phyloP scores from a whole-genome alignment of 2,113 vertebrate genomes.

The Amphilophus citrinellus region DNA sequence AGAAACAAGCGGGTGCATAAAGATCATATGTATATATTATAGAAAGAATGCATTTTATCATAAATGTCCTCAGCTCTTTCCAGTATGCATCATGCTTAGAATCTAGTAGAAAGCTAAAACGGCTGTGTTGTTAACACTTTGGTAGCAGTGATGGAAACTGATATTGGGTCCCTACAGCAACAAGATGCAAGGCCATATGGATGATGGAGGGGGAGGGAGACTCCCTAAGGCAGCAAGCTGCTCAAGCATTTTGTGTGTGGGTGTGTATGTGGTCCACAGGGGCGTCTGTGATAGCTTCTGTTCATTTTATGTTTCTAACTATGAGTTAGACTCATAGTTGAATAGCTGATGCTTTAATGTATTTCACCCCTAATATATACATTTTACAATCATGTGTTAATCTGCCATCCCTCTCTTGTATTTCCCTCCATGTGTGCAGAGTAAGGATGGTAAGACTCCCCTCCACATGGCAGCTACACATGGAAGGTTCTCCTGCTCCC shows the following conservation, averaged over 20 bases:
- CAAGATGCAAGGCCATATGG: slow-evolving; percentile 69
- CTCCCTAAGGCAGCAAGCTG: slow-evolving; percentile 72
- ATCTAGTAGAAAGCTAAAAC: not conserved
- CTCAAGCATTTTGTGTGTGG: slow-evolving; percentile 44
- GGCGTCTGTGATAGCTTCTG: slow-evolving; percentile 12
- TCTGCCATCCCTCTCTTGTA: not conserved
- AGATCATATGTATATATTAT: not conserved
- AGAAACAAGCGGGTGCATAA: not conserved
- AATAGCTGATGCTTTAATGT: not conserved
- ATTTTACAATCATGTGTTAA: not conserved
- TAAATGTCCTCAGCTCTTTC: not conserved
- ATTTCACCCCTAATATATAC: not conserved
- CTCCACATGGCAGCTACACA: slow-evolving; percentile 98
- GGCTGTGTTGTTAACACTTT: slow-evolving; percentile 47
- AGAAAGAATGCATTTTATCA: not conserved
- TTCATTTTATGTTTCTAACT: slow-evolving; percentile 19
- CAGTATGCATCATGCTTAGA: not conserved
- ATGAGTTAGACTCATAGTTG: not conserved
- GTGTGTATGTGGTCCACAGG: slow-evolving; percentile 16
- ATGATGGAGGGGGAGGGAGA: slow-evolving; percentile 27
- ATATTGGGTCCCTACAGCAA: slow-evolving; percentile 49
- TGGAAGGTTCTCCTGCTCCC: slow-evolving; percentile 97
- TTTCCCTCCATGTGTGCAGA: slow-evolving; percentile 79
- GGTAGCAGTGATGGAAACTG: slow-evolving; percentile 58
- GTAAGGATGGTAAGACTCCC: slow-evolving; percentile 97